These are phyloP conservation scores for Himantopus leucocephalus DNA, from an alignment of 2,113 vertebrate species.

Conservation along the genomic window DNA sequence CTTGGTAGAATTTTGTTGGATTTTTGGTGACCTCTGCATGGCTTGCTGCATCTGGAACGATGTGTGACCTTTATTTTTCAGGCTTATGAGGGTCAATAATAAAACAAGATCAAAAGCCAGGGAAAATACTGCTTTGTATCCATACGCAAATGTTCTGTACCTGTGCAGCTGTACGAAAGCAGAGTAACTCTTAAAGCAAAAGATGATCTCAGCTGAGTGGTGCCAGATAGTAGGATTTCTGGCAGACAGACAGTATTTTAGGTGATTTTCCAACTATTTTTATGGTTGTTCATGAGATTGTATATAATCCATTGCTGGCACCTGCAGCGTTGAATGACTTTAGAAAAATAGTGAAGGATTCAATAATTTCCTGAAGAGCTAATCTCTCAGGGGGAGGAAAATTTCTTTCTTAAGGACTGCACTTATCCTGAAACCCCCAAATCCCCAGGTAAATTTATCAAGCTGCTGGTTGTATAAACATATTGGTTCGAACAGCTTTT, in stretches of 20 bases:
- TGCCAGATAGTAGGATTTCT: not conserved
- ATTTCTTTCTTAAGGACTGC: not conserved
- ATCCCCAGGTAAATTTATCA: not conserved
- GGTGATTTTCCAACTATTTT: not conserved
- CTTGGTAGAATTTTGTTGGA: not conserved
- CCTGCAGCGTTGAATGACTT: not conserved
- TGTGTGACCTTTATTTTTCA: not conserved
- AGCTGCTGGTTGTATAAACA: not conserved
- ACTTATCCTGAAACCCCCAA: not conserved
- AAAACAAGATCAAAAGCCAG: not conserved
- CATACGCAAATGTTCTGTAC: not conserved
- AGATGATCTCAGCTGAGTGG: not conserved
- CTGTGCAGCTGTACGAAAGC: not conserved
- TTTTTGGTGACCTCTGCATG: not conserved
- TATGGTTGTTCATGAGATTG: not conserved
- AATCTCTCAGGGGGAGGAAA: not conserved
- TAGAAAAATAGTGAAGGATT: not conserved
- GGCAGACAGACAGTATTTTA: not conserved
- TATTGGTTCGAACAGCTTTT: not conserved
- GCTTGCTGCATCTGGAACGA: not conserved
- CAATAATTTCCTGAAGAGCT: not conserved
- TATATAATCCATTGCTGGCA: not conserved
- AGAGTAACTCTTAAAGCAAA: not conserved
- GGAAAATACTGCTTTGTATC: not conserved
- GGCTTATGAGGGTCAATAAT: not conserved